Conservation (phyloP, 2,888 invertebrate species). For the Meghimatium bilineatum region DNA sequence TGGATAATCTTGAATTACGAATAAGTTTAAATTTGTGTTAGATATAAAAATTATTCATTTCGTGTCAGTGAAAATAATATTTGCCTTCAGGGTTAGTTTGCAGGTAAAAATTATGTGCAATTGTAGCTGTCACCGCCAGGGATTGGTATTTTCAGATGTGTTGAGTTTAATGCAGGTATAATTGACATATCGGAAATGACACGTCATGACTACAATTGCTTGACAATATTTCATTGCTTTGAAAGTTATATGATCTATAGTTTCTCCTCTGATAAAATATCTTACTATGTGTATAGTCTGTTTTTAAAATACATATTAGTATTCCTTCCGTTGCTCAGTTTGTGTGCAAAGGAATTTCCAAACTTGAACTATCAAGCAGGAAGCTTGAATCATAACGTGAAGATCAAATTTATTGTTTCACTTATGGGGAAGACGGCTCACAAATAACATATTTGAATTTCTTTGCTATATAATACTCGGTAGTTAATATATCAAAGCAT, state of each 20-base stretch:
- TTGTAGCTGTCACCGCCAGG: background rate
- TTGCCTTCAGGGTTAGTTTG: background rate
- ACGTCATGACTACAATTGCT: background rate
- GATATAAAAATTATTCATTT: conserved; percentile 7
- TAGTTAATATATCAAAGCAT: no score
- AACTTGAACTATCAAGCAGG: no score
- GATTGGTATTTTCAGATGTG: background rate
- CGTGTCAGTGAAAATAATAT: background rate
- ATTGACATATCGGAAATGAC: background rate
- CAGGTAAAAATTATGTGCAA: background rate
- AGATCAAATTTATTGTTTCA: no score
- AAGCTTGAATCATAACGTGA: no score
- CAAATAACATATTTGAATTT: no score
- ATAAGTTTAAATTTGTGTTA: background rate
- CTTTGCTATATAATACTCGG: no score
- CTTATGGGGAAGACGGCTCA: no score
- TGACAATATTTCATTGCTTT: background rate
- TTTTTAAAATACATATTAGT: no score
- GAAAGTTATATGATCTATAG: background rate
- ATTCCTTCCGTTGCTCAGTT: no score
- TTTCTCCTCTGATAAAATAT: no score
- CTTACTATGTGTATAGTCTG: no score
- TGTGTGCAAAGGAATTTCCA: no score
- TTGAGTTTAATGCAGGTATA: background rate
- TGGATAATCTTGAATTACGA: background rate